Base-by-base conservation (phyloP, 2,797 vertebrate species). In the Astyanax mexicanus region DNA sequence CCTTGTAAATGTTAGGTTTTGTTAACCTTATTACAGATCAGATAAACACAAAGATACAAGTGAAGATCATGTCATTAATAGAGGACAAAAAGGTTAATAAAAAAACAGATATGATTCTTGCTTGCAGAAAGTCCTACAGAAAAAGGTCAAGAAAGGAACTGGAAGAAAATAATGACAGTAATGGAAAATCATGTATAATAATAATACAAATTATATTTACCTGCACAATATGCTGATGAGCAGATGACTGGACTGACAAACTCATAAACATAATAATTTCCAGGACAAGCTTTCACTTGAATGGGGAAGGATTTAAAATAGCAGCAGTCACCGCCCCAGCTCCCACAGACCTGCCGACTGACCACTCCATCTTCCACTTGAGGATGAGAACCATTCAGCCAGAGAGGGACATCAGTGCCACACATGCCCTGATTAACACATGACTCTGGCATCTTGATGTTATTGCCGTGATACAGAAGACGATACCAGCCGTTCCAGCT, bases 381-480 rank as follows among this genome's bases (percentile, higher is more conserved):
- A 32, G 77, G 77, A 13, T 79, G 77, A 25, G 67, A 15, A 65
- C 49, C 67, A 4, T 75, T 80, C 3, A 75, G 42, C 78, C 78
- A 80, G 7, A 80, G 44, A 42, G 78, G 72, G 3, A 51, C 40
- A 19, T 80, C 47, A 29, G 72, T 49, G 3, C 78, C 78, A 70
- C 67, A 67, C 58, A 37, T 17, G 66, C 35, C 35, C 69, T 51
- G 0, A 3, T 11, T 3, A 6, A 42, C 40, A 42, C 40, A 42
- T 13, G 40, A 42, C 40, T 42, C 40, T n/a, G 75, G 75, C 75
- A 77, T 77, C 23, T 45, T 35, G 11, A 45, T 29, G 8, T 60
- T 42, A 4, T 52, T 35, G 23, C 66, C 74, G 0, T 32, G 7
- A 19, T 69, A 61, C 55, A 51, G 49, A 6, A 76, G 55, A 2